phyloP scores from a whole-genome alignment of 1,140 invertebrate species.

The Macrostomum lignano region DNA sequence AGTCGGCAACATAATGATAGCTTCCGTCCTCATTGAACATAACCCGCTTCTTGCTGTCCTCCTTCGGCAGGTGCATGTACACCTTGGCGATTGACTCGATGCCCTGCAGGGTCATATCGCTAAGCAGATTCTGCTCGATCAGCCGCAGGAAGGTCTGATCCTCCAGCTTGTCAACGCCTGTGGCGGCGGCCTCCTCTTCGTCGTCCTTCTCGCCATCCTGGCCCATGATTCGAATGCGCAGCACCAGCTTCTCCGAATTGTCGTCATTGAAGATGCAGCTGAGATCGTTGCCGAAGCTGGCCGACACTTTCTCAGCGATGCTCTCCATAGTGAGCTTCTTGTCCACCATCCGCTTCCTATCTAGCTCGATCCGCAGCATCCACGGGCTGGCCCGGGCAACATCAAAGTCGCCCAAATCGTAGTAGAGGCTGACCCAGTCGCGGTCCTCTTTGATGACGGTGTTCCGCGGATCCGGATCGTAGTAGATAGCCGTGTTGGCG shows the following conservation, averaged over 20 bases:
- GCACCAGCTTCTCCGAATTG: slow-evolving; percentile 86
- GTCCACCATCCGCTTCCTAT: slow-evolving; percentile 93
- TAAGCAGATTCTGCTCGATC: slow-evolving; percentile 93
- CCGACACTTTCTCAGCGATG: slow-evolving; percentile 73
- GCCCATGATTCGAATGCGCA: slow-evolving; percentile 95
- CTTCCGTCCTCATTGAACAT: slow-evolving; percentile 86
- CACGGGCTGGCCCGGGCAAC: slow-evolving; percentile 83
- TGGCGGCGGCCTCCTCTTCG: slow-evolving; percentile 22
- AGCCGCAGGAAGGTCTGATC: slow-evolving; percentile 93
- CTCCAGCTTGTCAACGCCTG: slow-evolving; percentile 82
- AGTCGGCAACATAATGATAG: slow-evolving; percentile 89
- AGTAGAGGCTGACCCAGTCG: slow-evolving; percentile 96
- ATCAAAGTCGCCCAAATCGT: slow-evolving; percentile 99
- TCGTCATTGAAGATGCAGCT: slow-evolving; percentile 99
- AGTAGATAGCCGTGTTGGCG: slow-evolving; percentile 93
- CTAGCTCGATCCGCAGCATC: slow-evolving; percentile 83
- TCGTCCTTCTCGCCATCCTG: slow-evolving; percentile 55
- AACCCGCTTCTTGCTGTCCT: slow-evolving; percentile 87
- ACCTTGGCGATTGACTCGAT: slow-evolving; percentile 36
- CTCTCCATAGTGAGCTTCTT: slow-evolving; percentile 99
- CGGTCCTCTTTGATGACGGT: slow-evolving; percentile 95
- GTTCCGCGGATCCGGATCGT: slow-evolving; percentile 91
- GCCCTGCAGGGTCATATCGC: slow-evolving; percentile 81
- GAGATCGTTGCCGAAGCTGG: slow-evolving; percentile 78
- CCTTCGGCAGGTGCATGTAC: slow-evolving; percentile 96